Percentiles rank a stretch among this genome's conserved stretches.
Evolutionary conservation across 1,140 invertebrate species (phyloP).

Genomic region (Hylyphantes graminicola): DNA sequence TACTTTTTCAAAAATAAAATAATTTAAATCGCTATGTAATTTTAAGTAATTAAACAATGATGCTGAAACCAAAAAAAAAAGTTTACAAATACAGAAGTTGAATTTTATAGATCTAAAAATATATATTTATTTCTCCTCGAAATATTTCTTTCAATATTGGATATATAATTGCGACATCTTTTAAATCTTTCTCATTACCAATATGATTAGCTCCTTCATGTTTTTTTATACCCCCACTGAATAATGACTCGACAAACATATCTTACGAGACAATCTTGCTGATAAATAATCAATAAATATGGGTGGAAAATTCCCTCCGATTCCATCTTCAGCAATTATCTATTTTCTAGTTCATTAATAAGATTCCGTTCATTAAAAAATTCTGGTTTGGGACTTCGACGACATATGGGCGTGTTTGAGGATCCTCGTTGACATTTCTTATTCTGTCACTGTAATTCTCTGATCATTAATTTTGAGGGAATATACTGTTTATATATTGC

Average conservation of each 20-base stretch:
- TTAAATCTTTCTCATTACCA: conserved; percentile 13
- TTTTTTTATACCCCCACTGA: no score
- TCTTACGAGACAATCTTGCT: conserved; percentile 9
- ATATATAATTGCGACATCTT: background rate
- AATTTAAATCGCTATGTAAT: no score
- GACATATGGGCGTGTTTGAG: conserved; percentile 17
- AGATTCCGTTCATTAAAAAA: background rate
- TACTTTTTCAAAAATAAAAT: no score
- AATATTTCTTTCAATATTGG: no score
- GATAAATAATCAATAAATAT: conserved; percentile 47
- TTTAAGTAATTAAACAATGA: no score
- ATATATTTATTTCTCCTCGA: no score
- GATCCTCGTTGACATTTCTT: conserved; percentile 15
- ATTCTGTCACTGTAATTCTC: conserved; percentile 12
- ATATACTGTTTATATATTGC: conserved; percentile 7
- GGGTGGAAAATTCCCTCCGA: conserved; percentile 18
- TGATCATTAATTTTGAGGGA: conserved; percentile 9
- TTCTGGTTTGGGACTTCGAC: background rate
- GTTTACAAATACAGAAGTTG: no score
- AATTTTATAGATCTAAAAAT: no score
- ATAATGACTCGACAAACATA: conserved; percentile 3
- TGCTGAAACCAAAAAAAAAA: no score
- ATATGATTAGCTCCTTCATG: background rate
- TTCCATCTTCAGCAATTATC: conserved; percentile 37
- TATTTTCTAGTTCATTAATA: conserved; percentile 33